These are phyloP conservation scores for Orchestes rusci DNA, from an alignment of 2,888 invertebrate species.

Conservation along the genomic window DNA sequence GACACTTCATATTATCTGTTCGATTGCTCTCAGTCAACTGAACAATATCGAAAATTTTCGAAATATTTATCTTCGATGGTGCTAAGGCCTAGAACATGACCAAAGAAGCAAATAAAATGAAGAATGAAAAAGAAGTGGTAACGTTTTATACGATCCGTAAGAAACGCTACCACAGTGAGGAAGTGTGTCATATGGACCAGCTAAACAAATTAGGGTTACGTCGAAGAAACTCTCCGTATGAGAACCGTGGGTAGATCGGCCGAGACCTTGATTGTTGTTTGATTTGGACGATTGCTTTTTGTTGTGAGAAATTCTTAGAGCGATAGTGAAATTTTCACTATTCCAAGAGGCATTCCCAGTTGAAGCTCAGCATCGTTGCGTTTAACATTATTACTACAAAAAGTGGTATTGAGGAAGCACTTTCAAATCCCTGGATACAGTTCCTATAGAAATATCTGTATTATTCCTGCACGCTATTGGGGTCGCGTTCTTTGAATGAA, in stretches of 20 bases:
- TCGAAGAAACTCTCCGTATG: conserved; percentile 9
- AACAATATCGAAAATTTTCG: no score
- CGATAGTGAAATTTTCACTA: conserved; percentile 38
- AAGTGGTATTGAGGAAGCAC: no score
- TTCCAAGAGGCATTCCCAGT: no score
- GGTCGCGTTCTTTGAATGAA: no score
- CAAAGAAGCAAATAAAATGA: conserved; percentile 43
- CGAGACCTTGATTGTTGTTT: conserved; percentile 27
- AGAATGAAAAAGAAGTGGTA: conserved; percentile 37
- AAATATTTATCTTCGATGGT: no score
- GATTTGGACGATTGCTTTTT: conserved; percentile 32
- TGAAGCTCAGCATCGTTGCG: no score
- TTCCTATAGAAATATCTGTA: no score
- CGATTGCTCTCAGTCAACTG: no score
- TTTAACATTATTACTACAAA: no score
- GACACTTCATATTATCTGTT: conserved; percentile 36
- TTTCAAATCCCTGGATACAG: no score
- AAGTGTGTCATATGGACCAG: conserved; percentile 45
- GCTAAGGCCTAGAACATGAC: conserved; percentile 38
- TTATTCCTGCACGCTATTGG: no score
- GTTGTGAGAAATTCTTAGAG: conserved; percentile 29
- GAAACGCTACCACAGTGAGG: conserved; percentile 29
- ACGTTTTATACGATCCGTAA: conserved; percentile 41
- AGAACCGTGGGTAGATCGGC: conserved; percentile 10
- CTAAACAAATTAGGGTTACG: conserved; percentile 42